Base-by-base conservation (phyloP, 2,888 invertebrate species). In the Aspidapion aeneum region DNA sequence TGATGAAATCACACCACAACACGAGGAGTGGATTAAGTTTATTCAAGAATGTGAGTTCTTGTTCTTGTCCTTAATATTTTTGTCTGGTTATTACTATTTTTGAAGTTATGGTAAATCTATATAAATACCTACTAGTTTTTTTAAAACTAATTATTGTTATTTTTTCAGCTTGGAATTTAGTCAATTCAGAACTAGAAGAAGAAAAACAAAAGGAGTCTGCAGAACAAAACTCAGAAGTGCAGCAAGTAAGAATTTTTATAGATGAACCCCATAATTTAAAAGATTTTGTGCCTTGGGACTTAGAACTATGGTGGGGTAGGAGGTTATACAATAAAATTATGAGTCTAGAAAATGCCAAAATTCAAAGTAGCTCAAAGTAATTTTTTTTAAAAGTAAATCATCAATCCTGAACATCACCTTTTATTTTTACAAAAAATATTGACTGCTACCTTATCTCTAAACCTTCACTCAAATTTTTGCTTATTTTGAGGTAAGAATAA, bases 281-380 rank as follows among this genome's bases (percentile, higher is more conserved):
- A 72, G 92, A 93, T 80, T 95, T 94, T 78, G 91, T 93, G 75
- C 92, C 94, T 18, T 94, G 94, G 75, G 94, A 95, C 82, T 83
- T 95, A 75, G 94, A 94, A 78, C 89, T 91, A 49, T 94, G 93
- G 91, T 94, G 94, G 93, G 93, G 93, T 66, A 90, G 91, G 77
- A 84, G 94, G 68, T 82, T 92, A 67, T 92, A 90, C 82, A 90
- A 92, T 74, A 92, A 91, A 78, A 90, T 93, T 78, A 93, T 93
- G 63, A 91, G 52, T 19, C n/a, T 60, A 35, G 35, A 35, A 35
- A 35, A 35, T 35, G 35, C 35, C 3, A 35, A 35, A 35, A 3
- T 35, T 35, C 35, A 35, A n/a, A n/a, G n/a, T n/a, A n/a, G n/a
- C n/a, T n/a, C n/a, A n/a, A n/a, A 58, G 54, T 55, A 52, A 56